Evolutionary conservation across 2,797 vertebrate species (phyloP).

Genomic region (Nasua narica): DNA sequence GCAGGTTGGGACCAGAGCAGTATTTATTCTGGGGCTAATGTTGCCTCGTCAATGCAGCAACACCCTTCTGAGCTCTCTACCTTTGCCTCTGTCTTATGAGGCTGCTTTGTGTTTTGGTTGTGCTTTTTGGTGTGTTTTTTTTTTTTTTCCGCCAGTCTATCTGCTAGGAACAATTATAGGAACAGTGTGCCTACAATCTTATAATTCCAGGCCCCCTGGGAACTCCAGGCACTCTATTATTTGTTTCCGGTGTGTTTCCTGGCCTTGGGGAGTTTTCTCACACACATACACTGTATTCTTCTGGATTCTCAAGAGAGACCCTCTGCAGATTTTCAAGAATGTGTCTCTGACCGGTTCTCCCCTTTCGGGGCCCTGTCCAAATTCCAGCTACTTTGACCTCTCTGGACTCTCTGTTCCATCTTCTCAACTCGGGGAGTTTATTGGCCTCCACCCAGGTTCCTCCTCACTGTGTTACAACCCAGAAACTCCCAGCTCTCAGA

Average conservation of each 20-base stretch:
- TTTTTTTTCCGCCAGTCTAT: not conserved
- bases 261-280: not conserved
- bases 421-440: not conserved
- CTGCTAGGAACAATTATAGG: not conserved
- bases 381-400: not conserved
- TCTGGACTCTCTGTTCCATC: not conserved
- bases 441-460: not conserved
- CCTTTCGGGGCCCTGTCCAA: not conserved
- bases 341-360: not conserved
- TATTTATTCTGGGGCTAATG: not conserved
- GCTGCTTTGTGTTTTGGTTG: not conserved
- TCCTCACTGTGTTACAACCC: not conserved
- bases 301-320: not conserved
- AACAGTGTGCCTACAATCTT: not conserved
- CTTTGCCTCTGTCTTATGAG: not conserved
- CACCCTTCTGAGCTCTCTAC: not conserved
- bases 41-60: not conserved
- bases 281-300: not conserved
- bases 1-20: not conserved
- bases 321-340: not conserved
- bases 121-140: not conserved
- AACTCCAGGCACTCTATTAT: not conserved
- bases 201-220: not conserved
- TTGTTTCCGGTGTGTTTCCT: not conserved
- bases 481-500: not conserved